Evolutionary conservation across 1,140 invertebrate genomes (phyloP), one percentile per base, ranked within the genome.

Genomic region (Bombus balteatus): DNA sequence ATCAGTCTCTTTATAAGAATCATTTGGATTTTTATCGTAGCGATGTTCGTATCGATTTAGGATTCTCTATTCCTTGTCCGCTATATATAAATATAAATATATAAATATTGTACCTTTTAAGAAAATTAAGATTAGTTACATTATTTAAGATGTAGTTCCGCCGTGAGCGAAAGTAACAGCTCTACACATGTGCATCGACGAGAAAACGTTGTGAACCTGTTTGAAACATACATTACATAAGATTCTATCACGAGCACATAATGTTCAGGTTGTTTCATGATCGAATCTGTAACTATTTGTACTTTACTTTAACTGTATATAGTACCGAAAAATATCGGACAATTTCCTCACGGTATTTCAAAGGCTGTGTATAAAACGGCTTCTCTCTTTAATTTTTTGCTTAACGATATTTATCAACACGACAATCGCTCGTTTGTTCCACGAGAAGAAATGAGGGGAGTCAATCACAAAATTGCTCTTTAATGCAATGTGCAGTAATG

Each of bases 281-380:
- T 22, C 59, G 37, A 81, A 66, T 34, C 28, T 83, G 68, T 80
- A 85, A 73, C 76, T 72, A 66, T 25, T 81, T 76, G 78, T 84
- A 81, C 41, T 53, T 85, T 88, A 88, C 34, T 86, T 83, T 88
- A 62, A 66, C 47, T 88, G 68, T 89, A 88, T 71, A 82, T 90
- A 78, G 59, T 39, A 41, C 28, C 62, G 6, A 57, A 22, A 39
- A 68, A 28, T 22, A 62, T 37, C 18, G 65, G n/a, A 6, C 25
- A 3, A 37, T 66, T 80, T 81, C 32, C 66, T 87, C 37, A 84
- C 73, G 57, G 37, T 74, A 28, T 79, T 25, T 89, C 28, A 47
- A 66, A 77, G 66, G 62, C 70, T 85, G 79, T 75, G 84, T 81
- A 59, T 71, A 34, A 47, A 25, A 41, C 84, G 71, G 71, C 71